Evolutionary conservation across 92 coral and sea anemone species (phyloP).

Genomic region (Montipora capitata): DNA sequence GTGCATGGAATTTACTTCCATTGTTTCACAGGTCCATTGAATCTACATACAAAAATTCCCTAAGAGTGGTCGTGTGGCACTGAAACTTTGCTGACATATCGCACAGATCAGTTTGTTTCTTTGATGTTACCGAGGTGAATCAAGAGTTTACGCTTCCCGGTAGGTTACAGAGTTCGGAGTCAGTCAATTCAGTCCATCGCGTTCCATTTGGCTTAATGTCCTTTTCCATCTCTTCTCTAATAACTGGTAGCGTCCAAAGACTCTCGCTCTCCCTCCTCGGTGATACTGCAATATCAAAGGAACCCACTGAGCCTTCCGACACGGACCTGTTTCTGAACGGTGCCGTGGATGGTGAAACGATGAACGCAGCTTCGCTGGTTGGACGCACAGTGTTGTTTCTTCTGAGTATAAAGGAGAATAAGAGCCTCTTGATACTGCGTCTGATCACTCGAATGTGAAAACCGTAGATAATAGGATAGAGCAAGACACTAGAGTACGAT

Average conservation of each 20-base stretch:
- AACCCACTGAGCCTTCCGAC: slow-evolving; percentile 89
- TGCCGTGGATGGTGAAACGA: slow-evolving; percentile 73
- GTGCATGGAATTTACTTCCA: background rate
- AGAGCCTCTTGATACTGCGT: slow-evolving; percentile 70
- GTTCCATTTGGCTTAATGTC: slow-evolving; percentile 56
- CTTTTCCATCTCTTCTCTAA: slow-evolving; percentile 80
- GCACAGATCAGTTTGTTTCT: background rate
- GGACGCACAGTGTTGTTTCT: slow-evolving; percentile 79
- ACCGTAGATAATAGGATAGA: slow-evolving; percentile 95
- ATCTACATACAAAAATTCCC: background rate
- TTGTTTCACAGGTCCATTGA: background rate
- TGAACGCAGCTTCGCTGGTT: slow-evolving; percentile 76
- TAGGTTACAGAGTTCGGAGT: slow-evolving; percentile 51
- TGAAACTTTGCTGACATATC: background rate
- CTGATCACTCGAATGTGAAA: slow-evolving; percentile 91
- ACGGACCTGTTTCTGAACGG: slow-evolving; percentile 86
- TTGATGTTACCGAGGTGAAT: no score
- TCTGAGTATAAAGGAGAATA: slow-evolving; percentile 56
- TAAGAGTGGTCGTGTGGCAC: background rate
- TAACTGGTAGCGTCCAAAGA: slow-evolving; percentile 81
- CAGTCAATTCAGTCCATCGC: slow-evolving; percentile 85
- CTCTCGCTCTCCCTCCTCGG: slow-evolving; percentile 79
- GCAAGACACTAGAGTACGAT: slow-evolving; percentile 64
- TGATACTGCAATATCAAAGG: slow-evolving; percentile 73
- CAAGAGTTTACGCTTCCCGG: slow-evolving; percentile 30